phyloP scores from a whole-genome alignment of 2,797 vertebrate genomes.

The Apogon talboti region DNA sequence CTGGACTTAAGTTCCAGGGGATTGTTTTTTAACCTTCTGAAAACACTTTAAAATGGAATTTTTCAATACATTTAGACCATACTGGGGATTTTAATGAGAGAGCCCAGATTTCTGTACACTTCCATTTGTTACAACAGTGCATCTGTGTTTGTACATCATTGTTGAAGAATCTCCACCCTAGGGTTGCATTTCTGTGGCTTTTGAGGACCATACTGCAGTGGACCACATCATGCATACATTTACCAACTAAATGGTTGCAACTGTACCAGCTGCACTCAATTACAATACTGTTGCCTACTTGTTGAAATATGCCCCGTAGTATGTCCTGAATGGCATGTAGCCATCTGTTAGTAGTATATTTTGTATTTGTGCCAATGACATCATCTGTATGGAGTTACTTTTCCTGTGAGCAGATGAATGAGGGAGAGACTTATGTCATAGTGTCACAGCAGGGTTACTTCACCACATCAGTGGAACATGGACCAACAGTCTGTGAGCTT shows the following conservation, averaged over 20 bases:
- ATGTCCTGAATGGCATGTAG: slow-evolving; percentile 36
- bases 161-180: not conserved
- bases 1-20: no score
- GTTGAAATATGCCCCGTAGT: slow-evolving; percentile 34
- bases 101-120: no score
- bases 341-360: slow-evolving; percentile 60
- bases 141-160: slow-evolving; percentile 6
- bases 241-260: slow-evolving; percentile 41
- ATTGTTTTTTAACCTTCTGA: no score
- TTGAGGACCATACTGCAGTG: not conserved
- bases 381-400: slow-evolving; percentile 59
- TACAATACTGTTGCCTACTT: slow-evolving; percentile 25
- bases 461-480: slow-evolving; percentile 64
- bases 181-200: not conserved
- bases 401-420: slow-evolving; percentile 34
- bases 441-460: slow-evolving; percentile 58
- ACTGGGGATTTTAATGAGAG: no score
- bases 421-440: slow-evolving; percentile 33
- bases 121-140: not conserved
- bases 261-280: slow-evolving; percentile 48
- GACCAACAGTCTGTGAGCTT: slow-evolving; percentile 42
- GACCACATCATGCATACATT: slow-evolving; percentile 13
- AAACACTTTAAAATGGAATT: no score
- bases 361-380: slow-evolving; percentile 49
- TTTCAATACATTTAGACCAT: no score